Conservation (phyloP, 1,140 invertebrate species). For the Penaeus vannamei region DNA sequence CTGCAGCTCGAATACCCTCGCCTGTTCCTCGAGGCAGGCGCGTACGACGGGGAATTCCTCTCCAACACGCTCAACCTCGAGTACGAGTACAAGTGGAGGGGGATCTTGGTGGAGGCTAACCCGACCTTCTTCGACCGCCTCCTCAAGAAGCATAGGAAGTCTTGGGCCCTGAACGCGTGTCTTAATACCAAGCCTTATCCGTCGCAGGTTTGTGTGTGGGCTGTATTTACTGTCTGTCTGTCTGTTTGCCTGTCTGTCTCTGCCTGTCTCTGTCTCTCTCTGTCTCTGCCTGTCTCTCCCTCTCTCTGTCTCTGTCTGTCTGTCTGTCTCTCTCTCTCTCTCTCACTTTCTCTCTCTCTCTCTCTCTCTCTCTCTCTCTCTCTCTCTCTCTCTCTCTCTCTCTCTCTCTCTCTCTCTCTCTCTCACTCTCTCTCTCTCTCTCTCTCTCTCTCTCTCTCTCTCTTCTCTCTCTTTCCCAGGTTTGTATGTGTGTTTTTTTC, state of each 20-base stretch:
- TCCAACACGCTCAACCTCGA: slow-evolving; percentile 54
- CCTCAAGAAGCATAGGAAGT: slow-evolving; percentile 36
- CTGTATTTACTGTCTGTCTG: neutral
- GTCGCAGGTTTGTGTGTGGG: neutral
- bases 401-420: neutral
- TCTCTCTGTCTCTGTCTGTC: neutral
- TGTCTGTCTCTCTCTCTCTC: neutral
- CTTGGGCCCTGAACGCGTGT: slow-evolving; percentile 49
- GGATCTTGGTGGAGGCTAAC: slow-evolving; percentile 53
- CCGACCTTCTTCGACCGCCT: slow-evolving; percentile 48
- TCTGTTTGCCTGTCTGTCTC: too few relatives aligned
- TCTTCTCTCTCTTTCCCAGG: too few relatives aligned
- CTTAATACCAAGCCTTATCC: slow-evolving; percentile 54
- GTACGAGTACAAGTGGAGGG: slow-evolving; percentile 43
- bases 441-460: too few relatives aligned
- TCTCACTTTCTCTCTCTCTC: neutral
- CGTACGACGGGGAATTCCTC: slow-evolving; percentile 55
- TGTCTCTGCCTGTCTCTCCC: too few relatives aligned
- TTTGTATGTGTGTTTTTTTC: too few relatives aligned
- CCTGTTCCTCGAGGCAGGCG: slow-evolving; percentile 50
- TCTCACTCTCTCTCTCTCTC: neutral
- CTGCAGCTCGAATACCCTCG: neutral
- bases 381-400: neutral
- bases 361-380: neutral
- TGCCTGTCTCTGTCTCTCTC: too few relatives aligned